These are phyloP conservation scores for Phasia obesa DNA, from an alignment of 2,888 invertebrate genomes.

Conservation along the genomic window DNA sequence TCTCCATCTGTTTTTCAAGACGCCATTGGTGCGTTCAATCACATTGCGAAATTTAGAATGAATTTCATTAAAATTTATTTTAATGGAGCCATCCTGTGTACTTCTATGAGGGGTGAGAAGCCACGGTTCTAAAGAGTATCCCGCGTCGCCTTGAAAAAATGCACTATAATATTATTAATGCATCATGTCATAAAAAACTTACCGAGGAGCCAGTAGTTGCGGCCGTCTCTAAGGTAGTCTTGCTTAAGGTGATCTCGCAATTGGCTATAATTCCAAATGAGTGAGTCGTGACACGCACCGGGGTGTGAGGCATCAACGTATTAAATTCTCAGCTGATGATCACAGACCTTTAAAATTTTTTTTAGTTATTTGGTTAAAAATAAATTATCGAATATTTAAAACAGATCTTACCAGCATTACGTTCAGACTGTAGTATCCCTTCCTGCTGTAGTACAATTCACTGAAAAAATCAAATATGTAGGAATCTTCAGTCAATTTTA, in stretches of 20 bases:
- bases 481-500: too few relatives aligned
- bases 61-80: too few relatives aligned
- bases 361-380: background rate
- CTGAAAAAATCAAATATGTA: too few relatives aligned
- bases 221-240: background rate
- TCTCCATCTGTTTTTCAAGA: too few relatives aligned
- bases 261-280: conserved; percentile 20
- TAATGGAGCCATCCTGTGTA: too few relatives aligned
- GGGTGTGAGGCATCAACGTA: conserved; percentile 19
- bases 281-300: conserved; percentile 9
- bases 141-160: background rate
- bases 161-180: background rate
- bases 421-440: too few relatives aligned
- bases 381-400: too few relatives aligned
- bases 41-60: too few relatives aligned
- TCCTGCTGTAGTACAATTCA: too few relatives aligned
- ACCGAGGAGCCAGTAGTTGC: background rate
- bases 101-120: background rate
- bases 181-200: background rate
- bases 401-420: too few relatives aligned
- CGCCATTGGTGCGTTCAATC: too few relatives aligned
- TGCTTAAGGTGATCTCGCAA: conserved; percentile 19
- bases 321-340: conserved; percentile 14
- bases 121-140: background rate
- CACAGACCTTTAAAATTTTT: conserved; percentile 1